Conservation (phyloP, 2,797 vertebrate species). For the Hoplostethus atlanticus region DNA sequence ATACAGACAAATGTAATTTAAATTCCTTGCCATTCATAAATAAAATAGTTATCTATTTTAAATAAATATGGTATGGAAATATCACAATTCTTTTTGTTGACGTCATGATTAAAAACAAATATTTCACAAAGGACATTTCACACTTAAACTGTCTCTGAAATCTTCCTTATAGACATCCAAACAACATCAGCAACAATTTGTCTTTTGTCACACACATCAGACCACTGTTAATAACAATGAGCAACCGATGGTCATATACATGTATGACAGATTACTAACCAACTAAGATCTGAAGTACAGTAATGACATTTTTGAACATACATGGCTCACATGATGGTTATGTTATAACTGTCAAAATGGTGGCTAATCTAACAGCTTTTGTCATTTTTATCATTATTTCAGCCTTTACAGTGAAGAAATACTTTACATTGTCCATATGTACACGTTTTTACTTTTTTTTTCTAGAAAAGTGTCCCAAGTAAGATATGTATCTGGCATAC, state of each 20-base stretch:
- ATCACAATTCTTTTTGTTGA: conserved; percentile 45
- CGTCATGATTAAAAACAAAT: conserved; percentile 57
- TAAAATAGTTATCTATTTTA: conserved; percentile 33
- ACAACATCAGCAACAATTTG: conserved; percentile 52
- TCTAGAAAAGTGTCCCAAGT: conserved; percentile 73
- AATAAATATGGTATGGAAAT: conserved; percentile 44
- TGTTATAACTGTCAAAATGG: conserved; percentile 26
- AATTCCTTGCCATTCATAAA: conserved; percentile 33
- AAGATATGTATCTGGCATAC: conserved; percentile 69
- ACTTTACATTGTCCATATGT: conserved; percentile 58
- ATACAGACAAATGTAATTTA: conserved; percentile 24
- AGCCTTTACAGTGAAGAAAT: conserved; percentile 57
- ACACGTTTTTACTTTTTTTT: conserved; percentile 69
- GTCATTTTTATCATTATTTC: conserved; percentile 39
- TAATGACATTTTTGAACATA: conserved; percentile 50
- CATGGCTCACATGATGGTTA: conserved; percentile 45
- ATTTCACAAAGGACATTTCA: conserved; percentile 70
- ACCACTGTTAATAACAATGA: conserved; percentile 54
- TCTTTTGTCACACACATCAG: conserved; percentile 56
- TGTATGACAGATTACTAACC: conserved; percentile 38
- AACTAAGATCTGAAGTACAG: conserved; percentile 58
- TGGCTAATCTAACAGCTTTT: conserved; percentile 51
- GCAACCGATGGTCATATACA: conserved; percentile 39
- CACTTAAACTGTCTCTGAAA: conserved; percentile 53
- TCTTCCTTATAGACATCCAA: conserved; percentile 59